These are phyloP conservation scores for Botia kubotai DNA, from an alignment of 2,797 vertebrate genomes.

Conservation along the genomic window DNA sequence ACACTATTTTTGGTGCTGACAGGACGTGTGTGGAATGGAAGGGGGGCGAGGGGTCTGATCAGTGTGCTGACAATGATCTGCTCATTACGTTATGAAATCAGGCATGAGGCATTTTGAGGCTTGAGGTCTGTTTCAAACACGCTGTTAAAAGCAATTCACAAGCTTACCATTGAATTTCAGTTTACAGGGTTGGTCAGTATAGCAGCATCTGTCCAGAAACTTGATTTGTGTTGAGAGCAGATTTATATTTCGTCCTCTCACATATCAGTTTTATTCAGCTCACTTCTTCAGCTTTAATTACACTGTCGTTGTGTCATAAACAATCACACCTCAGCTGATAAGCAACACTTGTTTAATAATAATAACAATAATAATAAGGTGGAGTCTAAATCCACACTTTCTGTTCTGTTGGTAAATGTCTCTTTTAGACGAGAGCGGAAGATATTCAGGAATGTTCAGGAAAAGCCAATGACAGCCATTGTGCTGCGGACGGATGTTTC, in stretches of 20 bases:
- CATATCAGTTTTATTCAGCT: conserved; percentile 4
- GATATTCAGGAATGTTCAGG: conserved; percentile 29
- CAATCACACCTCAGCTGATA: no score
- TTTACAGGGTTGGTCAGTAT: background rate
- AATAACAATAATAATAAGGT: no score
- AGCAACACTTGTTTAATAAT: no score
- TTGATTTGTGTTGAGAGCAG: background rate
- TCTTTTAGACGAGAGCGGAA: conserved; percentile 31
- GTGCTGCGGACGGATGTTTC: conserved; percentile 40
- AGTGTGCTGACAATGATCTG: conserved; percentile 16
- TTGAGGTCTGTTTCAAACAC: background rate
- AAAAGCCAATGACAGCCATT: conserved; percentile 49
- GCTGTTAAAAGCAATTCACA: background rate
- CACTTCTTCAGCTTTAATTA: no score
- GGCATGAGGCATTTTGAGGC: background rate
- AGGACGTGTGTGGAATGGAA: background rate
- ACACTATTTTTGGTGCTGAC: no score
- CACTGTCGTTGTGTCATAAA: no score
- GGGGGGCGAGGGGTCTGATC: conserved; percentile 24
- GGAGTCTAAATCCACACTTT: no score
- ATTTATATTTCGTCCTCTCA: no score
- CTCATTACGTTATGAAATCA: conserved; percentile 18
- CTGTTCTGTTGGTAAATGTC: conserved; percentile 22
- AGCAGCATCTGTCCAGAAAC: background rate
- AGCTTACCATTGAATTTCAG: background rate